Evolutionary conservation across 2,797 vertebrate genomes (phyloP), one percentile per base, ranked within the genome.

Genomic region (Chromobotia macracanthus): DNA sequence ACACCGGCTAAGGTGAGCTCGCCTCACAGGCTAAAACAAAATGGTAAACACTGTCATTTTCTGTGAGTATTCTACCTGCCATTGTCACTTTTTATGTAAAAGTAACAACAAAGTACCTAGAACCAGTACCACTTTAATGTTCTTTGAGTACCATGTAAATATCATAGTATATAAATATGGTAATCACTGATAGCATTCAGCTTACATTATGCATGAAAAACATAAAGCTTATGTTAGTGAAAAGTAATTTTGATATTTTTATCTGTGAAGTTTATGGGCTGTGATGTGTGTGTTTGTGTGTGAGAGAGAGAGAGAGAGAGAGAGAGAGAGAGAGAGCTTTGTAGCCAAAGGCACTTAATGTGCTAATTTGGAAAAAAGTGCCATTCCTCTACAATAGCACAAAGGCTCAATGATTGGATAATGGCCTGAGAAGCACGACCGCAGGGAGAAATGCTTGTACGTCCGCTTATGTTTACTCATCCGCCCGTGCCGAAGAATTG

Each of bases 1-100:
- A 99, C 97, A 0, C 97, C 97, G 79, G 97, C 98, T 89, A 99
- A 99, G 95, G 97, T 98, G 89, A 68, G 48, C 51, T 72, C 19
- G 9, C n/a, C 70, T 38, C n/a, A 41, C 21, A 16, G 1, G 1
- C 15, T 72, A 28, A 60, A 5, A 31, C 18, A 35, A 70, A 53
- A n/a, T n/a, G n/a, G n/a, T n/a, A n/a, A n/a, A n/a, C n/a, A n/a
- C n/a, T n/a, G n/a, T n/a, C n/a, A n/a, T n/a, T n/a, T n/a, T n/a
- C n/a, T n/a, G n/a, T n/a, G n/a, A n/a, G n/a, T n/a, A n/a, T 10
- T 44, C 41, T 44, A 10, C 41, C 41, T 44, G 41, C 41, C 41
- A 44, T 28, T 28, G 28, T 28, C 28, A 28, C 28, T 28, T 28
- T 28, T n/a, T n/a, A n/a, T n/a, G n/a, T n/a, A n/a, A n/a, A n/a